phyloP scores from a whole-genome alignment of 2,113 vertebrate species.

The Gadus macrocephalus region DNA sequence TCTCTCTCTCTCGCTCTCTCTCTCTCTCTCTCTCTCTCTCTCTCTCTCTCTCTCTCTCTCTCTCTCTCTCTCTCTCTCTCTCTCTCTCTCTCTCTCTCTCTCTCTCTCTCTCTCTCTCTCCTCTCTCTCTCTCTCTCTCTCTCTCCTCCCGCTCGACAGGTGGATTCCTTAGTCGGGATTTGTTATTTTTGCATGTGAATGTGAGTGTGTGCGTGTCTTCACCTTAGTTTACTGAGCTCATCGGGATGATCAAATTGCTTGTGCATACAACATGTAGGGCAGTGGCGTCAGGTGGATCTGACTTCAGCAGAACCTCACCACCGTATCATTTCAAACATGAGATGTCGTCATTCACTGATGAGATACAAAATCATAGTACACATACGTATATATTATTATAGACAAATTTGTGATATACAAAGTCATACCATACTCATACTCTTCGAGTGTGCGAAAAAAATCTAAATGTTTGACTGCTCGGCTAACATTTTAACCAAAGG shows the following conservation, averaged over 20 bases:
- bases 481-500: too few relatives aligned
- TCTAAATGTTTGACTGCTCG: too few relatives aligned
- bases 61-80: slow-evolving; percentile 45
- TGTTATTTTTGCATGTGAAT: not conserved
- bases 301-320: too few relatives aligned
- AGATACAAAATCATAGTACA: too few relatives aligned
- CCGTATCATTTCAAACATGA: too few relatives aligned
- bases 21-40: slow-evolving; percentile 55
- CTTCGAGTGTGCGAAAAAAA: too few relatives aligned
- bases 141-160: slow-evolving; percentile 2
- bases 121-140: not conserved
- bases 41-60: slow-evolving; percentile 43
- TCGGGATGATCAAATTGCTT: not conserved
- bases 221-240: not conserved
- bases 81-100: not conserved
- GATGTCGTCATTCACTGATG: too few relatives aligned
- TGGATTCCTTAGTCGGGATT: slow-evolving; percentile 14
- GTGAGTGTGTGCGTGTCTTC: not conserved
- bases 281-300: not conserved
- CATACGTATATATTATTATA: too few relatives aligned
- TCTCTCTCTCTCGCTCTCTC: slow-evolving; percentile 29
- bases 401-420: too few relatives aligned
- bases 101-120: slow-evolving; percentile 2
- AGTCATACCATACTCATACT: too few relatives aligned
- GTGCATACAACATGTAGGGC: not conserved